Evolutionary conservation across 2,113 vertebrate species (phyloP).

Genomic region (Marcusenius ussheri): DNA sequence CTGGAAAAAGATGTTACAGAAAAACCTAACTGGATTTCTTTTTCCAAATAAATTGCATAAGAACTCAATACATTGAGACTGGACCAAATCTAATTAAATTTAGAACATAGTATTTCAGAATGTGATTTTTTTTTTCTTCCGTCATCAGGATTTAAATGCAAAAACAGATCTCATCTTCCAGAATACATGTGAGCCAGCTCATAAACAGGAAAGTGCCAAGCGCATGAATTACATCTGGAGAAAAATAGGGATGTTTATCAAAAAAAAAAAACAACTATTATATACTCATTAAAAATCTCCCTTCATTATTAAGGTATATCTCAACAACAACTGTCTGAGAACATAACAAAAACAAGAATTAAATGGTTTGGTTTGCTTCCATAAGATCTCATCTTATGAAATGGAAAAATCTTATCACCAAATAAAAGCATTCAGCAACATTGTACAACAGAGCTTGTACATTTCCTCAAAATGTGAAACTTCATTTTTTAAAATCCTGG

Average conservation of each 20-base stretch:
- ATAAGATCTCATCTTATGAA: not conserved
- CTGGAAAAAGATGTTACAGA: not conserved
- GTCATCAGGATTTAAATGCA: not conserved
- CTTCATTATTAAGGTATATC: not conserved
- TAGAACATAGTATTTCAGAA: not conserved
- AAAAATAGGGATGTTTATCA: not conserved
- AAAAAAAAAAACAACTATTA: not conserved
- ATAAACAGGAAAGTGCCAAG: not conserved
- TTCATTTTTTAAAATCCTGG: not conserved
- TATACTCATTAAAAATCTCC: not conserved
- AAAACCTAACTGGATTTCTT: not conserved
- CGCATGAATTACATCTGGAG: not conserved
- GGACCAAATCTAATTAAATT: not conserved
- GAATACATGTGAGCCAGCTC: not conserved
- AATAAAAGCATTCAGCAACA: not conserved
- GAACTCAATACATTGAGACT: not conserved
- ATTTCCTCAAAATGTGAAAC: not conserved
- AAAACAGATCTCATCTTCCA: conserved; percentile 2
- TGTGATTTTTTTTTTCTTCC: not conserved
- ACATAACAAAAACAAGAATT: not conserved
- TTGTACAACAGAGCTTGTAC: not conserved
- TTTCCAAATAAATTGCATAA: not conserved
- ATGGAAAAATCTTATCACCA: not conserved
- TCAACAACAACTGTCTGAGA: not conserved
- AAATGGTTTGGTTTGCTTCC: not conserved